These are phyloP conservation scores for Drosophila longiperda DNA, from an alignment of 2,888 invertebrate species.

Conservation along the genomic window DNA sequence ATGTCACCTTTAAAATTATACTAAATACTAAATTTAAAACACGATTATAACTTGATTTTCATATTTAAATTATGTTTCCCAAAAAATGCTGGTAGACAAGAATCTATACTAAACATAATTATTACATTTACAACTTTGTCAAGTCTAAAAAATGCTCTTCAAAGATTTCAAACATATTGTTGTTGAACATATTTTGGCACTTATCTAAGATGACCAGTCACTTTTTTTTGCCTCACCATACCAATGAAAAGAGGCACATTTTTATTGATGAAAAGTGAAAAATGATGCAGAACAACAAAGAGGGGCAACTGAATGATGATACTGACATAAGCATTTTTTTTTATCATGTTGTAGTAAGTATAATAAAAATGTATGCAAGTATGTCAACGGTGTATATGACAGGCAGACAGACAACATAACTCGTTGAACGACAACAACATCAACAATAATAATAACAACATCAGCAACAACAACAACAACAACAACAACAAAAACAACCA, in stretches of 20 bases:
- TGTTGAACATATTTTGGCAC: slow-evolving; percentile 3
- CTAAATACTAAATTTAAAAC: neutral
- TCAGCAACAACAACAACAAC: slow-evolving; percentile 32
- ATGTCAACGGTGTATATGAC: slow-evolving; percentile 66
- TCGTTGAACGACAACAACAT: slow-evolving; percentile 52
- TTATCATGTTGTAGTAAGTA: slow-evolving; percentile 46
- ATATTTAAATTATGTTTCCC: neutral
- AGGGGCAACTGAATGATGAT: slow-evolving; percentile 9
- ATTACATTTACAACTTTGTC: neutral
- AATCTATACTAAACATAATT: neutral
- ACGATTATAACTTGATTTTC: neutral
- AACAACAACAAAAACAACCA: slow-evolving; percentile 27
- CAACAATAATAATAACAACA: slow-evolving; percentile 19
- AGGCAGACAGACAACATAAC: slow-evolving; percentile 60
- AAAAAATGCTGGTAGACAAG: neutral
- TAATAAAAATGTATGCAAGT: slow-evolving; percentile 72
- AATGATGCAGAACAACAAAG: slow-evolving; percentile 30
- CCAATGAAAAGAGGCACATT: slow-evolving; percentile 37
- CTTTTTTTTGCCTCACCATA: slow-evolving; percentile 22
- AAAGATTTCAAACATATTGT: neutral
- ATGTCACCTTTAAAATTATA: neutral
- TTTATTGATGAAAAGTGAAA: slow-evolving; percentile 72
- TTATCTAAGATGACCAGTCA: slow-evolving; percentile 21
- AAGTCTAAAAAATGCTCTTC: neutral
- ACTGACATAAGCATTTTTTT: slow-evolving; percentile 47